phyloP scores from a whole-genome alignment of 2,888 invertebrate genomes.

The Ptilodon capucinus region DNA sequence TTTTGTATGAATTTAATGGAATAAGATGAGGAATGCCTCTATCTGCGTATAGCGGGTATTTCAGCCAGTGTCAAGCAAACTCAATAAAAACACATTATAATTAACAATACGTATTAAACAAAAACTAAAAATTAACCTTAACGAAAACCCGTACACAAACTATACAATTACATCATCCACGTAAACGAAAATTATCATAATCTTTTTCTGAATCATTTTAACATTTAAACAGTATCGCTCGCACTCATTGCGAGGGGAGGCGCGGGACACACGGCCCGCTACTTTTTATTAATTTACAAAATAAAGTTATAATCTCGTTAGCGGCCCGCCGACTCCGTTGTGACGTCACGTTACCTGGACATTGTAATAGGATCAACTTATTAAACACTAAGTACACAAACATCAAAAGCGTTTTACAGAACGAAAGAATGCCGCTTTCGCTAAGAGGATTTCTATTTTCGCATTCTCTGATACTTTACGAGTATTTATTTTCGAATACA shows the following conservation, averaged over 20 bases:
- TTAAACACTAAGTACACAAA: slow-evolving; percentile 80
- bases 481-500: slow-evolving; percentile 19
- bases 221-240: background rate
- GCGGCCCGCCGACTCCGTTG: slow-evolving; percentile 69
- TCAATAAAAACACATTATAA: too few relatives aligned
- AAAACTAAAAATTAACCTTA: too few relatives aligned
- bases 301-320: slow-evolving; percentile 82
- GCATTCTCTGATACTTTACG: slow-evolving; percentile 31
- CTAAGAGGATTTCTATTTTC: slow-evolving; percentile 71
- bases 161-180: too few relatives aligned
- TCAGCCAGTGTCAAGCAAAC: too few relatives aligned
- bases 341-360: slow-evolving; percentile 74
- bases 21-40: too few relatives aligned
- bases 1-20: too few relatives aligned
- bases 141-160: too few relatives aligned
- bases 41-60: too few relatives aligned
- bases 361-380: slow-evolving; percentile 83
- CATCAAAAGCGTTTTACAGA: slow-evolving; percentile 75
- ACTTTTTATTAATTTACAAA: slow-evolving; percentile 80
- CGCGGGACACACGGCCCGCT: slow-evolving; percentile 58
- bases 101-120: too few relatives aligned
- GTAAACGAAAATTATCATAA: slow-evolving; percentile 4
- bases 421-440: slow-evolving; percentile 66
- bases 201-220: slow-evolving; percentile 21
- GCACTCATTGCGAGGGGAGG: slow-evolving; percentile 29